Conservation (phyloP, 2,113 vertebrate species). For the Oxyura jamaicensis region DNA sequence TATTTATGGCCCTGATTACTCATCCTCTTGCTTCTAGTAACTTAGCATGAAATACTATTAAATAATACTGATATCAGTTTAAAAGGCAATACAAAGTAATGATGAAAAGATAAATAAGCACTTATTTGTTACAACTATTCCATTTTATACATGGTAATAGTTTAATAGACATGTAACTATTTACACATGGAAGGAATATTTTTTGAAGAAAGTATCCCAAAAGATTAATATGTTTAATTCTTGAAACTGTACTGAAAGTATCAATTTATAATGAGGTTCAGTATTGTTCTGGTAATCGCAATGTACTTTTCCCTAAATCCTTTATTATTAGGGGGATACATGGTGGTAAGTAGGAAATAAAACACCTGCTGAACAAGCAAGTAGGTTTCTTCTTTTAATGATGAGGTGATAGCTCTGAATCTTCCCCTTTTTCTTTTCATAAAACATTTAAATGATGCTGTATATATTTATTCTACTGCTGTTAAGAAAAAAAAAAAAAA, state of each 20-base stretch:
- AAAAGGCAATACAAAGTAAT: not conserved
- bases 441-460: conserved; percentile 28
- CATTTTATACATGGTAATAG: not conserved
- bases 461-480: conserved; percentile 49
- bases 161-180: not conserved
- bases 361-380: not conserved
- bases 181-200: not conserved
- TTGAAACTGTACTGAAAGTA: not conserved
- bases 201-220: not conserved
- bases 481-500: not conserved
- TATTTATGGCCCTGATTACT: not conserved
- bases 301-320: conserved; percentile 7
- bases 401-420: not conserved
- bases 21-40: not conserved
- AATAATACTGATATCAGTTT: not conserved
- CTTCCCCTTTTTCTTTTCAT: conserved; percentile 20
- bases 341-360: not conserved
- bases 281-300: not conserved
- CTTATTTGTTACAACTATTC: not conserved
- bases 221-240: not conserved
- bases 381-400: not conserved
- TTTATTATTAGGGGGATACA: not conserved
- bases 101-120: not conserved
- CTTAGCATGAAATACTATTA: not conserved
- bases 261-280: not conserved